Conservation (phyloP, 2,797 vertebrate species). For the Typhlichthys subterraneus region DNA sequence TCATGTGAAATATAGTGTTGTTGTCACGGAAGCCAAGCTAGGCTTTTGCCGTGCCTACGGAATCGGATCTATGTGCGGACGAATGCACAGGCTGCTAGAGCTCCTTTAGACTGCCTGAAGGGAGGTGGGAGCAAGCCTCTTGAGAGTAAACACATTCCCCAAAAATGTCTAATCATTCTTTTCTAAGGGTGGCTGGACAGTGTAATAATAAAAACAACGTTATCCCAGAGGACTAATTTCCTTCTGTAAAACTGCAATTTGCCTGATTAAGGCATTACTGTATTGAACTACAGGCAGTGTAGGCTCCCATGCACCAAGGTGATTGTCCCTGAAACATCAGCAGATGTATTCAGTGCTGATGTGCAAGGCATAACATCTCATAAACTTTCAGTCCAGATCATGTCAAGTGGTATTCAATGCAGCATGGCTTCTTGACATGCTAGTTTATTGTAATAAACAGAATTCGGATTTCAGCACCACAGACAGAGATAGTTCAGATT, state of each 20-base stretch:
- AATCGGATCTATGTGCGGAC: constrained; percentile 27
- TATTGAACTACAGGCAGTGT: constrained; percentile 48
- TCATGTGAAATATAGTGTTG: constrained; percentile 17
- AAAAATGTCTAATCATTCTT: constrained; percentile 49
- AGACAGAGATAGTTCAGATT: constrained; percentile 34
- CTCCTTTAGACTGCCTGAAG: constrained; percentile 11
- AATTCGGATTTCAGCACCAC: constrained; percentile 46
- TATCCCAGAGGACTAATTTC: constrained; percentile 52
- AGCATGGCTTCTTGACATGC: not conserved
- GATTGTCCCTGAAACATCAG: constrained; percentile 26
- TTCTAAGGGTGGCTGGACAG: constrained; percentile 54
- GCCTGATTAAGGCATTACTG: constrained; percentile 65
- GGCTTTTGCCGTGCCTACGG: constrained; percentile 22
- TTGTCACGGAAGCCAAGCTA: constrained; percentile 27
- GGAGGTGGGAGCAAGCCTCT: constrained; percentile 34
- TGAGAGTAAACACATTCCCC: constrained; percentile 32
- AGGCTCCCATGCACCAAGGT: constrained; percentile 25
- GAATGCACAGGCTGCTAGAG: constrained; percentile 14
- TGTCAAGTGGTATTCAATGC: constrained; percentile 2
- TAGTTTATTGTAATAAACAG: too few species aligned
- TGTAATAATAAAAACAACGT: constrained; percentile 34
- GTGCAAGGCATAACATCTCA: constrained; percentile 5
- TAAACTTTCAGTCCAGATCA: not conserved
- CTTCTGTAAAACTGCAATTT: constrained; percentile 30
- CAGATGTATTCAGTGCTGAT: constrained; percentile 16